A percentile compares a stretch with the other conserved stretches of the same genome.
Conservation (phyloP, 2,888 invertebrate species). For the Xestia xanthographa region DNA sequence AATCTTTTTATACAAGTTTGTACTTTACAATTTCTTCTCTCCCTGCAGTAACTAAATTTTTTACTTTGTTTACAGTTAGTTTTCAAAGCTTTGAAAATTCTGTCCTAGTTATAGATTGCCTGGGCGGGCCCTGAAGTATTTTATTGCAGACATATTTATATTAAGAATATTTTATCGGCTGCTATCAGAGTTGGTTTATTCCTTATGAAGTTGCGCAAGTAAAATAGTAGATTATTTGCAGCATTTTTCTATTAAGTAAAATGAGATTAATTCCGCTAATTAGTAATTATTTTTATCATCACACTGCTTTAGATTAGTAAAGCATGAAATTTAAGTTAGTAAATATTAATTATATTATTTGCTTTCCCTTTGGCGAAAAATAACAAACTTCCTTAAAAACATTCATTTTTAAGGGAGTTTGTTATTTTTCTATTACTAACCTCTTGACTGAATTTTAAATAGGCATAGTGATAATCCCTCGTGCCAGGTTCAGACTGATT, state of each 20-base stretch:
- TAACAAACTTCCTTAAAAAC: background rate
- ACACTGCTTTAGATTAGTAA: background rate
- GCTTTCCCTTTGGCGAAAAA: background rate
- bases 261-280: background rate
- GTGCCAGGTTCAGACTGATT: background rate
- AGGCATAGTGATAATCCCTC: background rate
- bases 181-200: background rate
- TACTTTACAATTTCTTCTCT: conserved; percentile 51
- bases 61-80: conserved; percentile 37
- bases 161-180: background rate
- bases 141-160: conserved; percentile 24
- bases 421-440: too few species aligned
- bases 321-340: background rate
- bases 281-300: background rate
- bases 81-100: conserved; percentile 37
- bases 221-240: background rate
- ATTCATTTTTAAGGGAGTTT: too few species aligned
- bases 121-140: conserved; percentile 27
- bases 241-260: background rate
- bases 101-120: conserved; percentile 22
- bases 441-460: background rate
- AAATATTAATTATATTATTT: background rate
- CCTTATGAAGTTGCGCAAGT: background rate
- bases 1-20: conserved; percentile 49
- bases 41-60: conserved; percentile 34